phyloP scores from a whole-genome alignment of 2,113 vertebrate genomes.

The Mustela nigripes region DNA sequence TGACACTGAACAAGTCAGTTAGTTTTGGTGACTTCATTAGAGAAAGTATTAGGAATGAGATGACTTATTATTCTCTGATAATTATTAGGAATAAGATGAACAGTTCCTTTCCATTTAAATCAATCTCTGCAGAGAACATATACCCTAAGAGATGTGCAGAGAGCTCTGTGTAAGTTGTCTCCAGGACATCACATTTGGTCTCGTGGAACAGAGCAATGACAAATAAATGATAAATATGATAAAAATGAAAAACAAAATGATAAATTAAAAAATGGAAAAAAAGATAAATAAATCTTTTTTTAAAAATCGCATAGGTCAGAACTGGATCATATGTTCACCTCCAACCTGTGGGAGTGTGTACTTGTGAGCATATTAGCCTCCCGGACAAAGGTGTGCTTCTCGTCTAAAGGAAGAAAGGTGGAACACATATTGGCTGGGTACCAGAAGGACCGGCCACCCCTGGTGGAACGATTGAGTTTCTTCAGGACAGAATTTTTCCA shows the following conservation, averaged over 20 bases:
- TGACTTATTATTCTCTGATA: background rate
- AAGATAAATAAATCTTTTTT: background rate
- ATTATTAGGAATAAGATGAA: too few species aligned
- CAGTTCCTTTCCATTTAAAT: background rate
- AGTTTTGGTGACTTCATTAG: background rate
- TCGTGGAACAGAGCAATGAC: background rate
- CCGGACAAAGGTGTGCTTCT: background rate
- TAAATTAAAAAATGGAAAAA: too few species aligned
- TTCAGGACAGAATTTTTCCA: background rate
- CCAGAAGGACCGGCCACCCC: background rate
- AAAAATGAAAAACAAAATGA: too few species aligned
- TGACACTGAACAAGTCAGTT: background rate
- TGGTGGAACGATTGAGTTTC: background rate
- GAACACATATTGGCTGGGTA: too few species aligned
- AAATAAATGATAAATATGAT: too few species aligned
- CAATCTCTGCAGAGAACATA: background rate
- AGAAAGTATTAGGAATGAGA: background rate
- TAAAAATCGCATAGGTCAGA: background rate
- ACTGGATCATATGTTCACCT: background rate
- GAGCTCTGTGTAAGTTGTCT: accelerated
- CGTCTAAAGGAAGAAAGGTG: background rate
- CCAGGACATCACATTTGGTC: too few species aligned
- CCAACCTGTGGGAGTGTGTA: background rate
- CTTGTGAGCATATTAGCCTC: background rate
- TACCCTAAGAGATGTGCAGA: background rate